Percentiles rank a stretch among this genome's conserved stretches.
phyloP scores from a whole-genome alignment of 1,140 invertebrate species.

The Metopolophium dirhodum region DNA sequence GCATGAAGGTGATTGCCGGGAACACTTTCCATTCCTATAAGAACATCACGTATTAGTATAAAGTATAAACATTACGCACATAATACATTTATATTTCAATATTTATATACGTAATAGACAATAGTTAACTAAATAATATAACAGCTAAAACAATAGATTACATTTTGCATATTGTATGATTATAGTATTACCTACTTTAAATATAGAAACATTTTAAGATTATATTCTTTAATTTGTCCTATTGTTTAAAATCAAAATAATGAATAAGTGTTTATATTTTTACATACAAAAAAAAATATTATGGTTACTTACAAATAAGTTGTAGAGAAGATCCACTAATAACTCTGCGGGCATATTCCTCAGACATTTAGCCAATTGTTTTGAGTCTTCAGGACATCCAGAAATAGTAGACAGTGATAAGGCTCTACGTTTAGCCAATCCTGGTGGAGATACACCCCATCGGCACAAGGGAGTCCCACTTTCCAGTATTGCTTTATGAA shows the following conservation, averaged over 20 bases:
- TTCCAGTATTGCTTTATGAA: constrained; percentile 71
- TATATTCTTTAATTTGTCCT: not conserved
- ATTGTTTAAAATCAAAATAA: not conserved
- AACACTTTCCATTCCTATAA: constrained; percentile 42
- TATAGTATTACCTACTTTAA: not conserved
- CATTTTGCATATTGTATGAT: not conserved
- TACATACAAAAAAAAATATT: not conserved
- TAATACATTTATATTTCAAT: no score
- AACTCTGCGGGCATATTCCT: constrained; percentile 63
- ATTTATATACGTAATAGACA: no score
- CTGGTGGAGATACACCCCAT: constrained; percentile 64
- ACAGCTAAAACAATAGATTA: not conserved
- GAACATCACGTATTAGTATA: not conserved
- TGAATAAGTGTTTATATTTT: not conserved
- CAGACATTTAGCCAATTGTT: constrained; percentile 68
- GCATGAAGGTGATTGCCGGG: not conserved
- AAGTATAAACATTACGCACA: no score
- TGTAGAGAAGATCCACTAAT: constrained; percentile 61
- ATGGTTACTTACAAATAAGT: constrained; percentile 57
- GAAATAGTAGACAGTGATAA: constrained; percentile 65
- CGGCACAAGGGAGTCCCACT: constrained; percentile 72
- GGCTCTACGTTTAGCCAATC: constrained; percentile 21
- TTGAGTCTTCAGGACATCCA: constrained; percentile 66
- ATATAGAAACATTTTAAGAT: not conserved
- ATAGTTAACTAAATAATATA: not conserved